A percentile compares a stretch with the other conserved stretches of the same genome.
Evolutionary conservation across 2,113 vertebrate genomes (phyloP).

Genomic region (Pelecanus crispus): DNA sequence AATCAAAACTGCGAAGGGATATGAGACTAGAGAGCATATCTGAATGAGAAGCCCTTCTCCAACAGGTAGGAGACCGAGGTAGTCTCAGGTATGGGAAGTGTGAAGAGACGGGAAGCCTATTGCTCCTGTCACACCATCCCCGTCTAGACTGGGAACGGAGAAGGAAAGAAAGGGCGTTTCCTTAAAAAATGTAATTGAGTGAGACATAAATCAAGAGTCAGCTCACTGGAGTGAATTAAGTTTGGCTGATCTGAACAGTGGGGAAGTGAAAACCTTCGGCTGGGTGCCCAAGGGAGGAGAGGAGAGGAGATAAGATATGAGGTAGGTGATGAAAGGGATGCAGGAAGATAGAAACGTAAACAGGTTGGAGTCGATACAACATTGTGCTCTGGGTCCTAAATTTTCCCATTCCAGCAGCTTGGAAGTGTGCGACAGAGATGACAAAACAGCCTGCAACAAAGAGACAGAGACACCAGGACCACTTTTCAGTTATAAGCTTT

Average conservation of each 20-base stretch:
- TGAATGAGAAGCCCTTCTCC: not conserved
- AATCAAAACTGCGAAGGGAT: not conserved
- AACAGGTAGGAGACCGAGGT: not conserved
- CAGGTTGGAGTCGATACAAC: not conserved
- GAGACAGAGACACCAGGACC: slow-evolving; percentile 63
- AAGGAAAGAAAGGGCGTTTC: not conserved
- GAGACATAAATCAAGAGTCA: not conserved
- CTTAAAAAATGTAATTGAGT: not conserved
- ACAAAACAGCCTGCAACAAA: not conserved
- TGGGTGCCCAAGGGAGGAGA: not conserved
- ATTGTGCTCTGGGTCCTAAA: not conserved
- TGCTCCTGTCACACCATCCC: not conserved
- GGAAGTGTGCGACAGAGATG: not conserved
- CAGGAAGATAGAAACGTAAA: not conserved
- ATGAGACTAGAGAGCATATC: not conserved
- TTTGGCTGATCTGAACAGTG: not conserved
- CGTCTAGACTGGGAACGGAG: not conserved
- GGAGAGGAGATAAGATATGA: not conserved
- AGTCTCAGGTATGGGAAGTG: not conserved
- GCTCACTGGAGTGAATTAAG: not conserved
- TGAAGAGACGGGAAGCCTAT: not conserved
- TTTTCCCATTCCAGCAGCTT: not conserved
- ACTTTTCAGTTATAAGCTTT: slow-evolving; percentile 72
- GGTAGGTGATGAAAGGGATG: not conserved
- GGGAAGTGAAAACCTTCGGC: not conserved